Percentiles rank a stretch among this genome's conserved stretches.
Evolutionary conservation across 2,797 vertebrate species (phyloP).

Genomic region (Tarsius wallacei): DNA sequence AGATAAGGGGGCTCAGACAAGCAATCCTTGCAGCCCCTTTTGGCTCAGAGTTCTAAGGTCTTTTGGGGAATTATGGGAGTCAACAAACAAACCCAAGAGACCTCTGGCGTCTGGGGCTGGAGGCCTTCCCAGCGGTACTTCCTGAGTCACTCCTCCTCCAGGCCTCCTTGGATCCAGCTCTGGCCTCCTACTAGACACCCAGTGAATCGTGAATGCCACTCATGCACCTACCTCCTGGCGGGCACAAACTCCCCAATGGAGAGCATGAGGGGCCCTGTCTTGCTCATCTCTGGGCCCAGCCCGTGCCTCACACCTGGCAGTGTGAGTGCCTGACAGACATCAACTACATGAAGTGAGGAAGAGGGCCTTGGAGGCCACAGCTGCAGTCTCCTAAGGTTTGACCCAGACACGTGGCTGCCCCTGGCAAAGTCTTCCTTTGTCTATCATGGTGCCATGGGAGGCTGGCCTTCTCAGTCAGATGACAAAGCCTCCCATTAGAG

Average conservation of each 20-base stretch:
- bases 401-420: background rate
- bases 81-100: conserved; percentile 1
- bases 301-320: background rate
- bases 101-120: background rate
- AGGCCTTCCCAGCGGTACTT: background rate
- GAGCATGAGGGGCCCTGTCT: background rate
- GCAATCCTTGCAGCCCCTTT: background rate
- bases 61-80: background rate
- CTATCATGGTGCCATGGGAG: accelerated
- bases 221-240: background rate
- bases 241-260: background rate
- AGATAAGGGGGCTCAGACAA: background rate
- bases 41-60: conserved; percentile 61
- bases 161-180: background rate
- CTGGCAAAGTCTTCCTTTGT: background rate
- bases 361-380: background rate
- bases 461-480: too few species aligned
- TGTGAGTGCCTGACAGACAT: background rate
- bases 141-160: background rate
- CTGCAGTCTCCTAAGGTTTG: background rate
- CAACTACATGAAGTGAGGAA: background rate
- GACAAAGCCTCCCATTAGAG: background rate
- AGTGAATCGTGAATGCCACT: accelerated
- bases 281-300: background rate
- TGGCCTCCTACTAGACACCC: background rate